Evolutionary conservation across 2,797 vertebrate genomes (phyloP).

Genomic region (Anas bahamensis): DNA sequence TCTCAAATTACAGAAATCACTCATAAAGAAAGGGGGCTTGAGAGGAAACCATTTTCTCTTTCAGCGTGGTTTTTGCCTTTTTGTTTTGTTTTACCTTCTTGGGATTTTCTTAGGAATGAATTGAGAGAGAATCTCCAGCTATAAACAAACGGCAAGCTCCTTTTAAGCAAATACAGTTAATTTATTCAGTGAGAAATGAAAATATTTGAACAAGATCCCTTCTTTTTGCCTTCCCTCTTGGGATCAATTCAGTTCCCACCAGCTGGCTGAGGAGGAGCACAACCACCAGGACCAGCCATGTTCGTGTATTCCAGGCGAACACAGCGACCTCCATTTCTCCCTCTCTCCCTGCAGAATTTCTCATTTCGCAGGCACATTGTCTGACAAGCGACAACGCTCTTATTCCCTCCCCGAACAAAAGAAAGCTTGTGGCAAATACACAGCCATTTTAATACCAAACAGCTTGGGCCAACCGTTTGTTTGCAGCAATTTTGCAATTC

Average conservation of each 20-base stretch:
- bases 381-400: background rate
- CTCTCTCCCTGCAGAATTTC: background rate
- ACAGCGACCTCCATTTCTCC: background rate
- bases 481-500: background rate
- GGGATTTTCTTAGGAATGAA: background rate
- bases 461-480: background rate
- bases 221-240: background rate
- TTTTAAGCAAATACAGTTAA: background rate
- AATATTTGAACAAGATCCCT: background rate
- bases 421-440: background rate
- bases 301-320: background rate
- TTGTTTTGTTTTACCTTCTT: background rate
- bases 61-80: background rate
- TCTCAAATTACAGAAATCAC: constrained; percentile 59
- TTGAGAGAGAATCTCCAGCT: background rate
- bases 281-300: background rate
- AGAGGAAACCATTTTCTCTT: constrained; percentile 55
- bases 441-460: background rate
- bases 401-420: background rate
- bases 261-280: background rate
- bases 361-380: background rate
- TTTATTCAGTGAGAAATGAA: background rate
- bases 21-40: background rate
- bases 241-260: background rate
- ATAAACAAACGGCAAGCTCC: background rate